Evolutionary conservation across 2,888 invertebrate genomes (phyloP).

Genomic region (Nomada fabriciana): DNA sequence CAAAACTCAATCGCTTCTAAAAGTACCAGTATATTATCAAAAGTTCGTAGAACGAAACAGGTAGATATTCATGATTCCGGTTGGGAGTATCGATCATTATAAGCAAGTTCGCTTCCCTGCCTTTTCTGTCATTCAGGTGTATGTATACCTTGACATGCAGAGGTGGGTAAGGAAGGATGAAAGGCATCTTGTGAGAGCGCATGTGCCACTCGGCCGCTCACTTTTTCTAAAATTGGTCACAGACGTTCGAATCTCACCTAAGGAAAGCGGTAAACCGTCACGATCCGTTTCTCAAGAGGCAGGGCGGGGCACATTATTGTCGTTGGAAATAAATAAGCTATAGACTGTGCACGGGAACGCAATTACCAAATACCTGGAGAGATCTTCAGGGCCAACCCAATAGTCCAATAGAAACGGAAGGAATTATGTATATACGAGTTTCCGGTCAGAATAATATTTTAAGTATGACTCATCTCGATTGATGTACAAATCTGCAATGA

Average conservation of each 20-base stretch:
- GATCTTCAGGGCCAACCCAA: neutral
- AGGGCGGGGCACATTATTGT: slow-evolving; percentile 28
- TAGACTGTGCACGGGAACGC: slow-evolving; percentile 1
- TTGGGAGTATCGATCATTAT: neutral
- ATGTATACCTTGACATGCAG: neutral
- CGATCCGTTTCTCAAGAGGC: slow-evolving; percentile 15
- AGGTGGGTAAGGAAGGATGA: slow-evolving; percentile 37
- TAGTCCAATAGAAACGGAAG: neutral
- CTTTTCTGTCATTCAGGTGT: neutral
- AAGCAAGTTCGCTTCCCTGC: neutral
- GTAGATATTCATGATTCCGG: neutral
- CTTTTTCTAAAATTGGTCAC: slow-evolving; percentile 65
- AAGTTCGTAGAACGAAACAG: neutral
- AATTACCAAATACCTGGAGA: neutral
- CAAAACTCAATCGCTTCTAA: neutral
- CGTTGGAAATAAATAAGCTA: slow-evolving; percentile 30
- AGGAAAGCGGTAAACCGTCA: slow-evolving; percentile 50
- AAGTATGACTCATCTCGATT: neutral
- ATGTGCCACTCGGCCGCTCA: slow-evolving; percentile 55
- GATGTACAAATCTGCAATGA: neutral
- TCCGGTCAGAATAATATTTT: neutral
- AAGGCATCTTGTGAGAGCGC: slow-evolving; percentile 32
- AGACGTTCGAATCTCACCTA: slow-evolving; percentile 41
- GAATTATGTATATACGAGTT: neutral
- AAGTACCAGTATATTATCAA: neutral